Percentiles rank a stretch among this genome's conserved stretches.
Conservation (phyloP, 2,888 invertebrate genomes). For the Drosophila nr. perissopoda region DNA sequence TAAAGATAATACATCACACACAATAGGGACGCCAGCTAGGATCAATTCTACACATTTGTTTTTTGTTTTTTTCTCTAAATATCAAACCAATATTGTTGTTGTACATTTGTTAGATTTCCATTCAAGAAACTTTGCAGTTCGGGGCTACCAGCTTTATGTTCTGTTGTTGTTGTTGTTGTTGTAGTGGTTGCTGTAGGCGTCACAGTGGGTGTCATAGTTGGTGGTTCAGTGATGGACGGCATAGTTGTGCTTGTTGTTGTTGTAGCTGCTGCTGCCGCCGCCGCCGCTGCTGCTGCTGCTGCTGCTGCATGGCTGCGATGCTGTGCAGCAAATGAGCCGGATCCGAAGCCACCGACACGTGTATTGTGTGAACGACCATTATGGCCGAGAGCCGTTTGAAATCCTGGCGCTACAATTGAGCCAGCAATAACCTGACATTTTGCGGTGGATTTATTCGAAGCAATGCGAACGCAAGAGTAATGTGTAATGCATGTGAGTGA, state of each 20-base stretch:
- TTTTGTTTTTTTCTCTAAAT: constrained; percentile 54
- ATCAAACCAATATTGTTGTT: constrained; percentile 74
- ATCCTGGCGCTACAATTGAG: constrained; percentile 84
- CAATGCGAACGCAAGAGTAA: constrained; percentile 20
- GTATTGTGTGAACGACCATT: constrained; percentile 83
- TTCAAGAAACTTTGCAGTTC: constrained; percentile 66
- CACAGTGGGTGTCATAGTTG: constrained; percentile 45
- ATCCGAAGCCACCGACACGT: constrained; percentile 62
- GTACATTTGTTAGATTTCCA: constrained; percentile 82
- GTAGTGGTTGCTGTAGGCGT: constrained; percentile 44
- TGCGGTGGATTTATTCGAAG: constrained; percentile 37
- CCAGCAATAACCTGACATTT: constrained; percentile 82
- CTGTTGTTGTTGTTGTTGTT: constrained; percentile 47
- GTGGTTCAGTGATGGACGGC: constrained; percentile 23
- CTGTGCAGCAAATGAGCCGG: constrained; percentile 49
- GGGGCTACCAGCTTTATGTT: constrained; percentile 60
- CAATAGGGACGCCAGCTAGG: constrained; percentile 53
- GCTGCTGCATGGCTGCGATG: constrained; percentile 59
- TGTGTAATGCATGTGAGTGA: constrained; percentile 9
- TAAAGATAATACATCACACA: constrained; percentile 27
- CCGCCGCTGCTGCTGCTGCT: constrained; percentile 41
- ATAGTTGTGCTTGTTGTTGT: constrained; percentile 37
- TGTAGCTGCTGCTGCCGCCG: constrained; percentile 48
- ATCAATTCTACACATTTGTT: constrained; percentile 51
- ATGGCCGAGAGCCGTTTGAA: constrained; percentile 82